Evolutionary conservation across 2,113 vertebrate species (phyloP).

Genomic region (Embiotoca jacksoni): DNA sequence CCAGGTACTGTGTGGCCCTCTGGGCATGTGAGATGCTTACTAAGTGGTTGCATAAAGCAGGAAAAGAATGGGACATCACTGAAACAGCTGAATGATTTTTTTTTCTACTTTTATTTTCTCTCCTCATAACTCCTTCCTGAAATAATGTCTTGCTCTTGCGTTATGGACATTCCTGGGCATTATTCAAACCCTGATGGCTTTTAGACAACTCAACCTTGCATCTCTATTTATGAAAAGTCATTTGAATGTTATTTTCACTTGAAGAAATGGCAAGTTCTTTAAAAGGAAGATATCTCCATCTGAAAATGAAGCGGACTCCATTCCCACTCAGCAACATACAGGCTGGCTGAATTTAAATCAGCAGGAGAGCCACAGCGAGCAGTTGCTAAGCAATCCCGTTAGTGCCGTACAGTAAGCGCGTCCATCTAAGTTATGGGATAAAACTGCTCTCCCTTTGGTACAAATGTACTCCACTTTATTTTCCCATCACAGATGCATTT

Average conservation of each 20-base stretch:
- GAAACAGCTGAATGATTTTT: slow-evolving; percentile 30
- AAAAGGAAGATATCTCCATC: slow-evolving; percentile 59
- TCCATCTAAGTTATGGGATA: slow-evolving; percentile 72
- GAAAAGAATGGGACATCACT: slow-evolving; percentile 10
- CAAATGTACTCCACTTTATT: slow-evolving; percentile 79
- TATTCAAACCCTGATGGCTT: slow-evolving; percentile 32
- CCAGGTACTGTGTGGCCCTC: slow-evolving; percentile 86
- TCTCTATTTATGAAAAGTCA: slow-evolving; percentile 57
- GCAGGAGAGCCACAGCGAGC: slow-evolving; percentile 50
- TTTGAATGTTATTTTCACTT: slow-evolving; percentile 60
- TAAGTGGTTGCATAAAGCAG: slow-evolving; percentile 38
- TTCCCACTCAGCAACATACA: slow-evolving; percentile 48
- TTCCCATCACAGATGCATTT: slow-evolving; percentile 80
- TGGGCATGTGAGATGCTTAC: not conserved
- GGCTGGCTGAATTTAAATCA: slow-evolving; percentile 71
- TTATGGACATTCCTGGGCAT: slow-evolving; percentile 34
- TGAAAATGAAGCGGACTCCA: slow-evolving; percentile 66
- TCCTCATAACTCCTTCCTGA: not conserved
- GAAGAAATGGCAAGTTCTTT: slow-evolving; percentile 47
- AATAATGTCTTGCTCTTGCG: slow-evolving; percentile 28
- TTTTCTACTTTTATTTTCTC: not conserved
- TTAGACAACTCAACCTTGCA: slow-evolving; percentile 49
- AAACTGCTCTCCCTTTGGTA: slow-evolving; percentile 62
- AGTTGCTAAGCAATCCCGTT: slow-evolving; percentile 79
- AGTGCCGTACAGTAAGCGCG: slow-evolving; percentile 66